phyloP scores from a whole-genome alignment of 2,888 invertebrate genomes.

The Hyles lineata region DNA sequence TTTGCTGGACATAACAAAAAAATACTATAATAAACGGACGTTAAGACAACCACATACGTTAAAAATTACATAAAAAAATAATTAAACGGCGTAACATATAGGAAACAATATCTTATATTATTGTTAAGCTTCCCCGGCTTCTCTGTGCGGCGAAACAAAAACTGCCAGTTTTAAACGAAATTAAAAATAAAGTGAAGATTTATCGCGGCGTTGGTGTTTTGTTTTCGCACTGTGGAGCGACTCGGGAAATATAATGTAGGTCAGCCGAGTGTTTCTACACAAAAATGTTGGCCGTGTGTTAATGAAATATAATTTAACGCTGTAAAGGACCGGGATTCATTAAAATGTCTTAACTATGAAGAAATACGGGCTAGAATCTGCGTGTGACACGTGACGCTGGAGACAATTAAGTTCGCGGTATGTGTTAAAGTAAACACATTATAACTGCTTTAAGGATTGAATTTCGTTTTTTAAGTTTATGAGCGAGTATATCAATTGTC shows the following conservation, averaged over 20 bases:
- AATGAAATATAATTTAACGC: constrained; percentile 21
- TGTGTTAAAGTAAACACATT: too few relatives aligned
- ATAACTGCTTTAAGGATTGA: too few relatives aligned
- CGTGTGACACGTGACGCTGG: background rate
- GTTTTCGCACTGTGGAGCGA: constrained; percentile 12
- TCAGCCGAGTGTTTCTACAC: constrained; percentile 8
- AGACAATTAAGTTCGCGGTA: background rate
- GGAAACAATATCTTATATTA: constrained; percentile 26
- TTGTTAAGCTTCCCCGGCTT: constrained; percentile 12
- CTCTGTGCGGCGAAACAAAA: constrained; percentile 14
- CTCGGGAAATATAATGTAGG: constrained; percentile 21
- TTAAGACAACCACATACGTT: background rate
- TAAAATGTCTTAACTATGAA: background rate
- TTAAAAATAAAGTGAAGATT: constrained; percentile 28
- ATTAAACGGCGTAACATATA: constrained; percentile 7
- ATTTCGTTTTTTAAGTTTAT: too few relatives aligned
- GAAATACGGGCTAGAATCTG: background rate
- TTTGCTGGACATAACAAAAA: background rate
- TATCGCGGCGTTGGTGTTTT: constrained; percentile 14
- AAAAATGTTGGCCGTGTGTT: constrained; percentile 14
- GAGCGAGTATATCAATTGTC: too few relatives aligned
- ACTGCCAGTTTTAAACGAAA: constrained; percentile 21
- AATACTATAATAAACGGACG: background rate
- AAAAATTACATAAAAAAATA: background rate
- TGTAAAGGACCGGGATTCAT: constrained; percentile 1